A percentile compares a stretch with the other conserved stretches of the same genome.
phyloP scores from a whole-genome alignment of 2,888 invertebrate genomes.

The Toxonevra muliebris region DNA sequence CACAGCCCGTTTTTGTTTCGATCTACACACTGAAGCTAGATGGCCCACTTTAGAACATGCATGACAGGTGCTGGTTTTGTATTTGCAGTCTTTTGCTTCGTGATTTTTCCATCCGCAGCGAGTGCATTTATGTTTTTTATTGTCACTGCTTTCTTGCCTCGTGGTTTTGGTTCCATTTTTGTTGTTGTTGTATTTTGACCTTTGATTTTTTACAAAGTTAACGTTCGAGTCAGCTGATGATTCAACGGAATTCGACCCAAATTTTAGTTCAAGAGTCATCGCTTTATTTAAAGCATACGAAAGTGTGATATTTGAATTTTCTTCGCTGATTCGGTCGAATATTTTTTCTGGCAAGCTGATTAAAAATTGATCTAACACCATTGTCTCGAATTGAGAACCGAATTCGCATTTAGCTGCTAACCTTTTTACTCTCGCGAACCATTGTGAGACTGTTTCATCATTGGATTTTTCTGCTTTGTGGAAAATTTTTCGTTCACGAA shows the following conservation, averaged over 20 bases:
- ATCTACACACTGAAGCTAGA: conserved; percentile 4
- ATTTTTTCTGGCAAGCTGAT: conserved; percentile 15
- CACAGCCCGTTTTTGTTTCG: not conserved
- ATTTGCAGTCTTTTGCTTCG: not conserved
- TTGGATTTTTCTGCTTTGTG: not conserved
- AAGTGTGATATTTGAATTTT: too few species aligned
- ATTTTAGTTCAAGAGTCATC: too few species aligned
- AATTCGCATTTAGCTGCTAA: conserved; percentile 17
- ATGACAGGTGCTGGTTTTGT: conserved; percentile 11
- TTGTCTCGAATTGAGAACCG: conserved; percentile 8
- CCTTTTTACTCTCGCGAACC: conserved; percentile 21
- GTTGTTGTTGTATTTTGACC: too few species aligned
- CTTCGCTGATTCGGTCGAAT: too few species aligned
- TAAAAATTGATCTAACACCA: conserved; percentile 13
- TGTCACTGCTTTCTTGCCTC: too few species aligned
- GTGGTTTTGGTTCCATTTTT: too few species aligned
- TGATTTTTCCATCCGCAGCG: conserved; percentile 12
- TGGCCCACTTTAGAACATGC: conserved; percentile 11
- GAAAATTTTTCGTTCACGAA: conserved; percentile 16
- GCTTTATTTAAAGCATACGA: too few species aligned
- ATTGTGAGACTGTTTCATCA: conserved; percentile 13
- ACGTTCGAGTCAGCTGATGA: too few species aligned
- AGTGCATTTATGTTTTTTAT: conserved; percentile 35
- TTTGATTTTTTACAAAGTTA: not conserved
- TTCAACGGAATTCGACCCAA: too few species aligned